Conservation (phyloP, 2,888 invertebrate species). For the Rhingia campestris region DNA sequence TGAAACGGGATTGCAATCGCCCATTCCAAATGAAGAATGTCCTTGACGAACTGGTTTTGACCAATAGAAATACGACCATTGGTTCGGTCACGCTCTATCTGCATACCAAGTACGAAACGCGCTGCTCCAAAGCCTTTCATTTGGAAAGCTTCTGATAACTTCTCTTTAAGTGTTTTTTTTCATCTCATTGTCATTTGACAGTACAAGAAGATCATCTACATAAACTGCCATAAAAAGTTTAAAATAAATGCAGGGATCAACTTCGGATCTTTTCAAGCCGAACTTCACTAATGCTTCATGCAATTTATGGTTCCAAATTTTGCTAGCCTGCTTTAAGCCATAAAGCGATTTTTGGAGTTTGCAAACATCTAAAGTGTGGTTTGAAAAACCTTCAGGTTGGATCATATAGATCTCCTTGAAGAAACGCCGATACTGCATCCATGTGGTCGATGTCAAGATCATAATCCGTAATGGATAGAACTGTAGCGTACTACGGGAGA, state of each 20-base stretch:
- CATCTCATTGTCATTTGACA: slow-evolving; percentile 39
- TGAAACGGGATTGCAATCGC: too few species aligned
- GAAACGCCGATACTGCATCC: too few species aligned
- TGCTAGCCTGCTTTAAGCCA: slow-evolving; percentile 54
- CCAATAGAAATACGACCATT: too few species aligned
- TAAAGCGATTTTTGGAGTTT: too few species aligned
- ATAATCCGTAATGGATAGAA: slow-evolving; percentile 2
- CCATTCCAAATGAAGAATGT: too few species aligned
- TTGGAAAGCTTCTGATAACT: slow-evolving; percentile 4
- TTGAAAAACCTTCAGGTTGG: not conserved
- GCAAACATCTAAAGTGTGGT: slow-evolving; percentile 23
- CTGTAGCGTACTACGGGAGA: slow-evolving; percentile 24
- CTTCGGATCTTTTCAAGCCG: slow-evolving; percentile 21
- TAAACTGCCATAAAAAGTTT: slow-evolving; percentile 61
- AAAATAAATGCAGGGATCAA: slow-evolving; percentile 44
- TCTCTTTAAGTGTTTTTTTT: slow-evolving; percentile 38
- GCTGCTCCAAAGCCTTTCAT: too few species aligned
- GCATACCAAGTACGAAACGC: too few species aligned
- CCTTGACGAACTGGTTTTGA: slow-evolving; percentile 20
- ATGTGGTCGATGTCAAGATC: slow-evolving; percentile 41
- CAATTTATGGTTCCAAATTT: slow-evolving; percentile 53
- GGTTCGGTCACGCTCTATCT: too few species aligned
- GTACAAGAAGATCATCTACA: slow-evolving; percentile 58
- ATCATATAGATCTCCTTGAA: slow-evolving; percentile 22
- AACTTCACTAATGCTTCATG: slow-evolving; percentile 1